These are phyloP conservation scores for Agraylea sexmaculata DNA, from an alignment of 1,140 invertebrate genomes.

Conservation along the genomic window DNA sequence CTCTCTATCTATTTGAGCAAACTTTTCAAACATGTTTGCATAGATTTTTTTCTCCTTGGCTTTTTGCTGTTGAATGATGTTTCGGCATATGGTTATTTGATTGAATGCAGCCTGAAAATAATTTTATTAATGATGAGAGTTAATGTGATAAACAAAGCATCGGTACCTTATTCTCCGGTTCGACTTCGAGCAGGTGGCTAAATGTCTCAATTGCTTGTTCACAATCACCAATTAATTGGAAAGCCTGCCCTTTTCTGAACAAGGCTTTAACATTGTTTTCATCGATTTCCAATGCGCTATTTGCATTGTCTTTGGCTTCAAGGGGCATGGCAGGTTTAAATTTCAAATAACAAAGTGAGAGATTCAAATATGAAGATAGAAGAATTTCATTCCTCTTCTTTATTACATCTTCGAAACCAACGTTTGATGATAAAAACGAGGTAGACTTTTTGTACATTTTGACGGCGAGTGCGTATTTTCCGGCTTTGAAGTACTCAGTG, in stretches of 20 bases:
- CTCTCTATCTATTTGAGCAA: slow-evolving; percentile 69
- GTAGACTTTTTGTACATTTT: slow-evolving; percentile 78
- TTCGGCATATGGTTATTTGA: slow-evolving; percentile 61
- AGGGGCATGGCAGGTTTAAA: slow-evolving; percentile 48
- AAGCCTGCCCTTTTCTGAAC: slow-evolving; percentile 78
- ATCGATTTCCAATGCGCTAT: slow-evolving; percentile 64
- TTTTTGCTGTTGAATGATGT: slow-evolving; percentile 62
- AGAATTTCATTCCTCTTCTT: slow-evolving; percentile 49
- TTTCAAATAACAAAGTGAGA: slow-evolving; percentile 79
- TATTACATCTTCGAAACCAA: slow-evolving; percentile 27
- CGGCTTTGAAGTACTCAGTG: slow-evolving; percentile 78
- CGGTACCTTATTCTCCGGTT: slow-evolving; percentile 44
- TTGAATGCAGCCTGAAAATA: slow-evolving; percentile 56
- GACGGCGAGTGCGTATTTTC: slow-evolving; percentile 66
- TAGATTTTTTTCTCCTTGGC: slow-evolving; percentile 82
- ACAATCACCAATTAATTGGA: slow-evolving; percentile 62
- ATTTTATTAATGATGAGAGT: not conserved
- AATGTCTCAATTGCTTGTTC: slow-evolving; percentile 73
- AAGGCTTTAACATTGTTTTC: slow-evolving; percentile 77
- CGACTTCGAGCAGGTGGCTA: slow-evolving; percentile 53
- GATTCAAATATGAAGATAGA: slow-evolving; percentile 68
- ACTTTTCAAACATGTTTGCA: slow-evolving; percentile 90
- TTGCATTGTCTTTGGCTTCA: slow-evolving; percentile 56
- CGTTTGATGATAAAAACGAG: slow-evolving; percentile 27
- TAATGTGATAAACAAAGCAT: not conserved